phyloP scores from a whole-genome alignment of 2,888 invertebrate species.

The Galerucella nymphaeae region DNA sequence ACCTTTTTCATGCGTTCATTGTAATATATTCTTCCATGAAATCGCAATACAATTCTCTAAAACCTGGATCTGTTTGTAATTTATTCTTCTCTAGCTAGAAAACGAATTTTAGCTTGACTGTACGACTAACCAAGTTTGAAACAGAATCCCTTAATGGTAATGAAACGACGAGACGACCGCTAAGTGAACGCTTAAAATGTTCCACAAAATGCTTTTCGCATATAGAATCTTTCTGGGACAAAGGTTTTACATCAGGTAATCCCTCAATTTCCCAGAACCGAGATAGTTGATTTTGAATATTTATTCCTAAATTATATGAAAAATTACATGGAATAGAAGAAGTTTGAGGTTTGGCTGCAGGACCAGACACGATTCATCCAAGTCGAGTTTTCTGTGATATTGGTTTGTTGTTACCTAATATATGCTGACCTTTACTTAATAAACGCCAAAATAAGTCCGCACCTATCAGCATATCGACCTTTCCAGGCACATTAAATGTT shows the following conservation, averaged over 20 bases:
- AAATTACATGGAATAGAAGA: no score
- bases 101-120: slow-evolving; percentile 27
- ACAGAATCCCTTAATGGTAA: slow-evolving; percentile 37
- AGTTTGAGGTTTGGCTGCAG: no score
- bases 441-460: no score
- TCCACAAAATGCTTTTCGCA: slow-evolving; percentile 30
- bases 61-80: slow-evolving; percentile 26
- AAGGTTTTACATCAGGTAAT: slow-evolving; percentile 2
- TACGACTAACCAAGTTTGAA: slow-evolving; percentile 33
- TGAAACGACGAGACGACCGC: slow-evolving; percentile 37
- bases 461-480: no score
- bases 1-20: no score
- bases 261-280: background rate
- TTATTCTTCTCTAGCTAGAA: slow-evolving; percentile 33
- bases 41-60: slow-evolving; percentile 31
- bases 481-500: no score
- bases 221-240: slow-evolving; percentile 24
- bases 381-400: no score
- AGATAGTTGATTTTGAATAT: slow-evolving; percentile 2
- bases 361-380: no score
- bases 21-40: slow-evolving; percentile 30
- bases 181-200: slow-evolving; percentile 19
- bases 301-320: background rate
- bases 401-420: no score
- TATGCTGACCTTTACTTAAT: no score